phyloP scores from a whole-genome alignment of 2,113 vertebrate genomes.

The Colius striatus region DNA sequence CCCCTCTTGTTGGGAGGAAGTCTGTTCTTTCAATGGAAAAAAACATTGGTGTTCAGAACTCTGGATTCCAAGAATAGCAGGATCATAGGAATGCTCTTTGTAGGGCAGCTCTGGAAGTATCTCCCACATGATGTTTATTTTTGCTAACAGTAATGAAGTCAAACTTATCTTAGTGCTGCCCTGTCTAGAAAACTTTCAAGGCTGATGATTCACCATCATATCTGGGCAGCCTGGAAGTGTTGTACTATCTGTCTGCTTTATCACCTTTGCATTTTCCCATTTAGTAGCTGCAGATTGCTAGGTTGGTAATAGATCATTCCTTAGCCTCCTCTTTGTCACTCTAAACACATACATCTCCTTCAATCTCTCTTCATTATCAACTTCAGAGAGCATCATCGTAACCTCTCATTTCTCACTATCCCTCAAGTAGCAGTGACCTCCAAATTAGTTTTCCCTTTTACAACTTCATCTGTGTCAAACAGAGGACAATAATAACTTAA shows the following conservation, averaged over 20 bases:
- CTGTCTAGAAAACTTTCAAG: neutral
- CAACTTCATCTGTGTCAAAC: neutral
- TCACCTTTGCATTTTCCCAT: neutral
- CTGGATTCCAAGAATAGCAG: neutral
- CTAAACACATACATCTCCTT: neutral
- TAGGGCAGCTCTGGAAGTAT: neutral
- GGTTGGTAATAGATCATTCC: neutral
- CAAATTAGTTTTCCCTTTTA: neutral
- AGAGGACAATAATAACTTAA: neutral
- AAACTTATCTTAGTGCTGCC: neutral
- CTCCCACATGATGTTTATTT: neutral
- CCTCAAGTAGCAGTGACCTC: neutral
- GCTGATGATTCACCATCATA: neutral
- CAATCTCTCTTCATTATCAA: neutral
- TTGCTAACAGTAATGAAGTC: neutral
- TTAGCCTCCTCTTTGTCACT: neutral
- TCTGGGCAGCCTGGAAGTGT: neutral
- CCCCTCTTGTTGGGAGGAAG: neutral
- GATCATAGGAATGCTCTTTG: neutral
- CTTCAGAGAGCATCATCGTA: neutral
- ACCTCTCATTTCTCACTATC: neutral
- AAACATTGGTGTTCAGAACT: neutral
- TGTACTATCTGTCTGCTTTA: neutral
- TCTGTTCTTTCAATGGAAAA: neutral
- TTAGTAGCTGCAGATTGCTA: neutral